These are phyloP conservation scores for Parnassius mnemosyne DNA, from an alignment of 2,888 invertebrate genomes.

Conservation along the genomic window DNA sequence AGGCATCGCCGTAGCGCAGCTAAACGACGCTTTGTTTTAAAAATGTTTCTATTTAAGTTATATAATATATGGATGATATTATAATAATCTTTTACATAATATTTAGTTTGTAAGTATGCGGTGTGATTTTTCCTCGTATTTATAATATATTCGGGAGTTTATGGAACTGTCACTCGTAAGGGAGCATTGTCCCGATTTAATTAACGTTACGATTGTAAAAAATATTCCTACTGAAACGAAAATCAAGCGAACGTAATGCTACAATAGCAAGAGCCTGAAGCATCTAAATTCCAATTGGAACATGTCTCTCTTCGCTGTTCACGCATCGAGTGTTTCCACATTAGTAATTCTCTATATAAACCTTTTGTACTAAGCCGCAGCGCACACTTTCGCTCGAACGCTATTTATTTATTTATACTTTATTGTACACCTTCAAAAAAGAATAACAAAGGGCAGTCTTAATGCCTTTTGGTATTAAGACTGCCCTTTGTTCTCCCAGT, in stretches of 20 bases:
- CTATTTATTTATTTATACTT: too few relatives aligned
- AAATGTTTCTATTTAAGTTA: constrained; percentile 34
- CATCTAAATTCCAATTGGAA: neutral
- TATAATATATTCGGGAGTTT: constrained; percentile 26
- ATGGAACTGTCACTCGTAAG: constrained; percentile 32
- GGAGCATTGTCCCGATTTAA: neutral
- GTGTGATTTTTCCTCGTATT: constrained; percentile 30
- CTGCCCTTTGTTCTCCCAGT: too few relatives aligned
- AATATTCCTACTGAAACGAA: too few relatives aligned
- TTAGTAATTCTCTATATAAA: neutral
- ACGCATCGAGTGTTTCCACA: neutral
- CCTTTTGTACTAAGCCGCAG: neutral
- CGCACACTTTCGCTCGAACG: neutral
- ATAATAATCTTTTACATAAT: constrained; percentile 42
- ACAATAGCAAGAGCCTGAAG: neutral
- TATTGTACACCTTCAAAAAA: too few relatives aligned
- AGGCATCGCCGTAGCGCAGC: neutral
- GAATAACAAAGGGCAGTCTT: too few relatives aligned
- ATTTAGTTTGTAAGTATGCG: constrained; percentile 32
- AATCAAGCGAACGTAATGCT: neutral
- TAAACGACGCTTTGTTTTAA: constrained; percentile 16
- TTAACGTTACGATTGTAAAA: neutral
- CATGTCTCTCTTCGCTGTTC: neutral
- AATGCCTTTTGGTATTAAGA: too few relatives aligned
- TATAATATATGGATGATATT: constrained; percentile 48